Evolutionary conservation across 2,888 invertebrate species (phyloP).

Genomic region (Thymelicus lineola): DNA sequence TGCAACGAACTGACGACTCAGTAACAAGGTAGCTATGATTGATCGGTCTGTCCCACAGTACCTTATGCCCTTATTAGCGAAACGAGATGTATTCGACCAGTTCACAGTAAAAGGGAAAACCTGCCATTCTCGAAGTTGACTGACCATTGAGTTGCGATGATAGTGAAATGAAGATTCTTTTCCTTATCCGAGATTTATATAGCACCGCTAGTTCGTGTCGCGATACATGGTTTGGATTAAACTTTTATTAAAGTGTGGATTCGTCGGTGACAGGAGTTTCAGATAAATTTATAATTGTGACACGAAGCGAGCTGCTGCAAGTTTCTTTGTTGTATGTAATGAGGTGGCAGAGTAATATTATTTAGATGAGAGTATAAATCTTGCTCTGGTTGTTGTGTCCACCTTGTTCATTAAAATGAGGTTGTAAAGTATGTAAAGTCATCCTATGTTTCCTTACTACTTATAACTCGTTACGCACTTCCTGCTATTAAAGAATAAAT

Average conservation of each 20-base stretch:
- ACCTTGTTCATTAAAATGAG: too few species aligned
- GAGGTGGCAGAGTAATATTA: too few species aligned
- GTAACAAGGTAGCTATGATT: conserved; percentile 17
- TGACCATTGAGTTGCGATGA: conserved; percentile 29
- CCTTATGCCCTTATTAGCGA: conserved; percentile 23
- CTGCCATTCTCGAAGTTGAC: conserved; percentile 23
- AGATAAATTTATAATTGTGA: too few species aligned
- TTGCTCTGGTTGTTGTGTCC: too few species aligned
- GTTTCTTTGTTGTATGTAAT: too few species aligned
- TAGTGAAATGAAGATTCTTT: conserved; percentile 36
- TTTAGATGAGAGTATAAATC: too few species aligned
- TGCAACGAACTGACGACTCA: conserved; percentile 13
- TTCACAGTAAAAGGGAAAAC: conserved; percentile 33
- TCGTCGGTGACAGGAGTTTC: not conserved
- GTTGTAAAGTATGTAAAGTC: too few species aligned
- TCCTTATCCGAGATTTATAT: conserved; percentile 27
- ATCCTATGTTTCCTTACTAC: too few species aligned
- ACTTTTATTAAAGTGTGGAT: conserved; percentile 11
- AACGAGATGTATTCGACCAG: conserved; percentile 20
- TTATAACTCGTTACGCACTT: too few species aligned
- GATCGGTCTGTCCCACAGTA: conserved; percentile 20
- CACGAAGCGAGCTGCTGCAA: too few species aligned
- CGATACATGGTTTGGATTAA: conserved; percentile 15
- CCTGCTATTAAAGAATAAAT: too few species aligned
- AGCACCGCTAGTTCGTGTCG: conserved; percentile 19